A percentile compares a stretch with the other conserved stretches of the same genome.
phyloP scores from a whole-genome alignment of 1,140 invertebrate genomes.

The Trinorchestia longiramus region DNA sequence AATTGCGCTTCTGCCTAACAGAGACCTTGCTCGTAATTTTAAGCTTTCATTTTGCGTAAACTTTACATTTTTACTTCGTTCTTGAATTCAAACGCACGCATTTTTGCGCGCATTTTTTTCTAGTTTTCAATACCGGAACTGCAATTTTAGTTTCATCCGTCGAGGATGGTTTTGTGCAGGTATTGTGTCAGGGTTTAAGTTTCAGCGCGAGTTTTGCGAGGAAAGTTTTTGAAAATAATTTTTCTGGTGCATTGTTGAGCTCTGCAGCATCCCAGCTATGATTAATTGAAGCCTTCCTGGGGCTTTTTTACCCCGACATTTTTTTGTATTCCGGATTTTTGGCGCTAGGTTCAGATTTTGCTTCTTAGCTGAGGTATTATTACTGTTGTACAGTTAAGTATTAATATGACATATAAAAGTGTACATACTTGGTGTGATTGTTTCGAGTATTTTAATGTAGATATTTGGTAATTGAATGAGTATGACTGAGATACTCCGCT shows the following conservation, averaged over 20 bases:
- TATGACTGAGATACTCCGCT: too few relatives aligned
- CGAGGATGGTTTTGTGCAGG: neutral
- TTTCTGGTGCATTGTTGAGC: conserved; percentile 11
- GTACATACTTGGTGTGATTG: too few relatives aligned
- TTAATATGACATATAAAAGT: too few relatives aligned
- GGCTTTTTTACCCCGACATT: neutral
- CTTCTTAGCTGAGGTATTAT: neutral
- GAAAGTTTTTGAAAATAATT: neutral
- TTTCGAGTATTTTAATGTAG: too few relatives aligned
- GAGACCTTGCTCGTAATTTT: too few relatives aligned
- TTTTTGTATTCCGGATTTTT: neutral
- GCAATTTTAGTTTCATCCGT: neutral
- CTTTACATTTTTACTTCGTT: neutral
- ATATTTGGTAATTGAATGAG: too few relatives aligned
- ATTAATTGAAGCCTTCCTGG: conserved; percentile 14
- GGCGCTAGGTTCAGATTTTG: neutral
- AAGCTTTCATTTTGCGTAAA: too few relatives aligned
- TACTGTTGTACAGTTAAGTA: too few relatives aligned
- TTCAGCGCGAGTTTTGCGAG: neutral
- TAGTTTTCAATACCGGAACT: neutral
- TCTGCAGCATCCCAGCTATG: neutral
- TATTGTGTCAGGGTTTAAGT: neutral
- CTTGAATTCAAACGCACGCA: neutral
- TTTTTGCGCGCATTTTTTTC: neutral
- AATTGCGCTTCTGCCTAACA: too few relatives aligned